Evolutionary conservation across 2,113 vertebrate genomes (phyloP), one percentile per base, ranked within the genome.

Genomic region (Chaenocephalus aceratus): DNA sequence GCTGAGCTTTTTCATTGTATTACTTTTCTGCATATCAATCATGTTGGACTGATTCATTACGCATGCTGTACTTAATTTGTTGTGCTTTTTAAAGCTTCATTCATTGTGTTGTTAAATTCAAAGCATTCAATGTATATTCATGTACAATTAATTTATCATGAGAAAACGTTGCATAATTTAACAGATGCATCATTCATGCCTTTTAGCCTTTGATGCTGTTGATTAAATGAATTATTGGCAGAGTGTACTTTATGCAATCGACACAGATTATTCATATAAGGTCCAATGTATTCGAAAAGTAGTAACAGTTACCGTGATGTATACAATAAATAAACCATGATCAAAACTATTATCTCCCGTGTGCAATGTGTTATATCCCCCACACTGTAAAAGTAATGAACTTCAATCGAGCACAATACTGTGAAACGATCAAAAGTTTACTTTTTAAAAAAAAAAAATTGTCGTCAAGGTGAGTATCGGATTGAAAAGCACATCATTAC

Each of bases 391-490:
- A 72, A 72, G 13, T 21, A 58, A 62, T 70, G 36, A 67, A 23
- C 57, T 65, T 69, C 52, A 63, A 23, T 44, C 23, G 18, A 16
- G 48, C 14, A 59, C 14, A 41, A 51, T 18, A 49, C 52, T 41
- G 45, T 66, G 49, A 80, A 70, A 78, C 72, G 15, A 77, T 89
- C 44, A 65, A 62, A 83, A 80, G 61, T 36, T 21, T 72, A 21
- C 18, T 84, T 75, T 84, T 75, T 81, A n/a, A n/a, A n/a, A n/a
- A n/a, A n/a, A n/a, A n/a, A n/a, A 78, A 1, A 72, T 58, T 36
- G 58, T 70, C 74, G 30, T 63, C 46, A 30, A 54, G 61, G 60
- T 77, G 69, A 82, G 26, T 44, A 36, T 79, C 34, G 30, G 11
- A 72, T 57, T 67, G 46, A 76, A 74, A 76, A 73, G 66, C 45